phyloP scores from a whole-genome alignment of 1,140 invertebrate genomes.

The Drosophila ohnishii region DNA sequence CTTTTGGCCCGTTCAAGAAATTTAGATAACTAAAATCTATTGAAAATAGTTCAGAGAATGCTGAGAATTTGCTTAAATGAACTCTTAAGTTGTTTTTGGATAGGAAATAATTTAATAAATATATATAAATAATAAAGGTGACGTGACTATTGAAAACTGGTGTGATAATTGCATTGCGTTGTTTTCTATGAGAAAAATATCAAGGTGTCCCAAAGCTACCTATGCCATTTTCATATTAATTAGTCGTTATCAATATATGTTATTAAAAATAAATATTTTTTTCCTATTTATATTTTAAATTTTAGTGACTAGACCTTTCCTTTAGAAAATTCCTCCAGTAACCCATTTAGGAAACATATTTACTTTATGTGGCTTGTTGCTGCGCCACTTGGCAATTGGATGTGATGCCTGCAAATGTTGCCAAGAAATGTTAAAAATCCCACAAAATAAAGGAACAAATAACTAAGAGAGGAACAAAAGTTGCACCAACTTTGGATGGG shows the following conservation, averaged over 20 bases:
- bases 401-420: constrained; percentile 26
- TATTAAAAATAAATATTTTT: background rate
- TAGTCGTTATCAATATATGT: background rate
- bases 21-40: constrained; percentile 15
- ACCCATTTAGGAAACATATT: constrained; percentile 18
- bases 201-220: no score
- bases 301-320: background rate
- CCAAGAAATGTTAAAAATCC: constrained; percentile 44
- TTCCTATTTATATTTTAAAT: no score
- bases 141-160: background rate
- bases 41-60: background rate
- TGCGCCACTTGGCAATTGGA: constrained; percentile 40
- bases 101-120: background rate
- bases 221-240: background rate
- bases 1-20: constrained; percentile 5
- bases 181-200: no score
- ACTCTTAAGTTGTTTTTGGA: background rate
- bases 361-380: constrained; percentile 20
- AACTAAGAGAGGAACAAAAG: constrained; percentile 19
- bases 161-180: background rate
- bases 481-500: constrained; percentile 20
- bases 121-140: background rate
- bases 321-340: background rate
- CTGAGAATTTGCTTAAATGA: background rate
- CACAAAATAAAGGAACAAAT: constrained; percentile 7